phyloP scores from a whole-genome alignment of 2,113 vertebrate species.

The Dipodomys spectabilis region DNA sequence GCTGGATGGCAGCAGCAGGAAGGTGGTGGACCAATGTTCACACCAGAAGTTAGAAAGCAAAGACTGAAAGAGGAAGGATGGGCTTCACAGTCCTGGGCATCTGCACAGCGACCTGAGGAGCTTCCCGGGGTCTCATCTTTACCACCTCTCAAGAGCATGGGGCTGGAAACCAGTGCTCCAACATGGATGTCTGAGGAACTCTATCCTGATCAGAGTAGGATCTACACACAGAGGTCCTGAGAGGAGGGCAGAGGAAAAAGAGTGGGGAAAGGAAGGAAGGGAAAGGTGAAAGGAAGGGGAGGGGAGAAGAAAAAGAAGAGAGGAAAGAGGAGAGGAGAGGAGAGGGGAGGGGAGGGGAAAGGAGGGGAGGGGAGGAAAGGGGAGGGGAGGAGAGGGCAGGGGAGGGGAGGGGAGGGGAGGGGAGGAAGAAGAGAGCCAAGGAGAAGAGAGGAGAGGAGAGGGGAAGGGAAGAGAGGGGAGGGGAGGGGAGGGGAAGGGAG shows the following conservation, averaged over 20 bases:
- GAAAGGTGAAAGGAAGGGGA: neutral
- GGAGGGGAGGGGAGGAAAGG: neutral
- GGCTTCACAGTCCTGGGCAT: too few relatives aligned
- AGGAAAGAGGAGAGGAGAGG: too few relatives aligned
- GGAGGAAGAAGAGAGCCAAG: too few relatives aligned
- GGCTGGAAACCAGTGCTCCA: neutral
- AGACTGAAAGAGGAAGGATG: neutral
- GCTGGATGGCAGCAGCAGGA: too few relatives aligned
- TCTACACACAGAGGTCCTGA: too few relatives aligned
- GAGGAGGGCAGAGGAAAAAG: too few relatives aligned
- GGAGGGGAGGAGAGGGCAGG: rapidly evolving
- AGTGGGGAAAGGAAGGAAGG: neutral
- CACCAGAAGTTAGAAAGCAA: neutral
- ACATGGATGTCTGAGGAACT: neutral
- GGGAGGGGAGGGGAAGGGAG: neutral
- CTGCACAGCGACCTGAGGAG: too few relatives aligned
- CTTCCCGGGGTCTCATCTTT: neutral
- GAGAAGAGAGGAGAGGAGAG: too few relatives aligned
- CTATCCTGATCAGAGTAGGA: neutral
- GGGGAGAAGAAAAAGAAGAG: neutral
- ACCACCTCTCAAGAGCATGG: neutral
- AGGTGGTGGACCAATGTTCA: neutral
- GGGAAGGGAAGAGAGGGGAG: too few relatives aligned
- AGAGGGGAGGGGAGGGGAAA: too few relatives aligned
- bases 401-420: neutral